Evolutionary conservation across 2,113 vertebrate genomes (phyloP).

Genomic region (Hylia prasina): DNA sequence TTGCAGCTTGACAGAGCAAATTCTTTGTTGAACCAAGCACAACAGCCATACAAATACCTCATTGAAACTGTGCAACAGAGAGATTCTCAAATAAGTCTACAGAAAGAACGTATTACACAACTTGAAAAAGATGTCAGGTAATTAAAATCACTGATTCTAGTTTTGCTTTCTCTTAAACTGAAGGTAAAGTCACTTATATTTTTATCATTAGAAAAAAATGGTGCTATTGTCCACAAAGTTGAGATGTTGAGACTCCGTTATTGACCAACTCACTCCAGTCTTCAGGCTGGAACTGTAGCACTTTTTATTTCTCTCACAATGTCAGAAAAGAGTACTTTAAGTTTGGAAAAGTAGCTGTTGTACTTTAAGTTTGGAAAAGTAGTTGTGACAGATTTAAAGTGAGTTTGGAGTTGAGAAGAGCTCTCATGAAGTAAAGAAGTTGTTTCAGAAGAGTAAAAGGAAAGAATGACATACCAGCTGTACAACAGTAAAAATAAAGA

Average conservation of each 20-base stretch:
- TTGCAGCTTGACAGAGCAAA: conserved; percentile 84
- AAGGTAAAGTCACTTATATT: neutral
- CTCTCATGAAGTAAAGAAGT: neutral
- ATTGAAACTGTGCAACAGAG: conserved; percentile 87
- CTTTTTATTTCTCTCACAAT: neutral
- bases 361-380: neutral
- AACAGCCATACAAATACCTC: conserved; percentile 93
- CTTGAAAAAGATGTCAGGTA: conserved; percentile 90
- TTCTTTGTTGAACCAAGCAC: conserved; percentile 84
- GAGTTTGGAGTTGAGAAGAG: neutral
- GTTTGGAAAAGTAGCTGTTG: neutral
- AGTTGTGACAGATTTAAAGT: neutral
- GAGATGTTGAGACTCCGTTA: neutral
- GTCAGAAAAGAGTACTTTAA: neutral
- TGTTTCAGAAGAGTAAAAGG: neutral
- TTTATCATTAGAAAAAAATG: neutral
- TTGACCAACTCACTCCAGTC: neutral
- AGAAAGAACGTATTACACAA: conserved; percentile 76
- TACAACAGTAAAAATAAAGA: neutral
- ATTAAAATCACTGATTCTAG: neutral
- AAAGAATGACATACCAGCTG: neutral
- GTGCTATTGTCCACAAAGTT: neutral
- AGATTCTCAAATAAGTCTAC: conserved; percentile 82
- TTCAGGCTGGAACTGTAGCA: neutral
- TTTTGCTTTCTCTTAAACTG: neutral